These are phyloP conservation scores for Folsomia manolachei DNA, from an alignment of 2,888 invertebrate species.

Conservation along the genomic window DNA sequence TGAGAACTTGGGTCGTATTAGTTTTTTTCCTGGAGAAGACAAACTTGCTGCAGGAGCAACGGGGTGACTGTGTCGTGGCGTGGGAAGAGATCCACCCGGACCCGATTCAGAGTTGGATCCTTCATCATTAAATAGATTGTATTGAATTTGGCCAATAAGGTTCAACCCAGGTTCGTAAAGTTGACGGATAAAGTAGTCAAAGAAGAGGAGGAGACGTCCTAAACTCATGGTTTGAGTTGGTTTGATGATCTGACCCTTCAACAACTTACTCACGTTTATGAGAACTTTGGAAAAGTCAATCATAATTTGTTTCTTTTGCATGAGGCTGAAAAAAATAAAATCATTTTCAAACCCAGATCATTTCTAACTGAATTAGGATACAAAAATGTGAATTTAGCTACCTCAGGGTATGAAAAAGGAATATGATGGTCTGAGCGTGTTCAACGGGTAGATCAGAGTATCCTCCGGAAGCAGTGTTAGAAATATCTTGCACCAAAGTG, in stretches of 20 bases:
- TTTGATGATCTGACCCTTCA: slow-evolving; percentile 39
- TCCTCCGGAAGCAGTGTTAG: slow-evolving; percentile 17
- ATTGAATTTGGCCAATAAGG: slow-evolving; percentile 79
- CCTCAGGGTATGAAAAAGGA: slow-evolving; percentile 90
- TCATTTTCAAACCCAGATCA: too few species aligned
- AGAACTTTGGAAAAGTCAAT: slow-evolving; percentile 57
- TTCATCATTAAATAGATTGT: slow-evolving; percentile 72
- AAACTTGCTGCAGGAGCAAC: neutral
- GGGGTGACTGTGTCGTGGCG: neutral
- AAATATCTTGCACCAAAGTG: slow-evolving; percentile 80
- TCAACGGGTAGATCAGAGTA: slow-evolving; percentile 61
- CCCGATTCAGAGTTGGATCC: slow-evolving; percentile 14
- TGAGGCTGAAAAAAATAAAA: too few species aligned
- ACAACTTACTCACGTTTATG: slow-evolving; percentile 42
- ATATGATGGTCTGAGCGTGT: slow-evolving; percentile 87
- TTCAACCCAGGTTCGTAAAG: slow-evolving; percentile 88
- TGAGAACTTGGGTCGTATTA: slow-evolving; percentile 1
- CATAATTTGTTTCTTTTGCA: slow-evolving; percentile 93
- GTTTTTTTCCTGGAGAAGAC: neutral
- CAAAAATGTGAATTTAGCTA: too few species aligned
- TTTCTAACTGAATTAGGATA: too few species aligned
- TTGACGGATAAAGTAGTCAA: slow-evolving; percentile 93
- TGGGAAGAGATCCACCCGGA: neutral
- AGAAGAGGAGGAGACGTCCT: slow-evolving; percentile 76
- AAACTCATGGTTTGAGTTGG: slow-evolving; percentile 70